Evolutionary conservation across 2,888 invertebrate genomes (phyloP), one percentile per base, ranked within the genome.

Genomic region (Anthrax anthrax): DNA sequence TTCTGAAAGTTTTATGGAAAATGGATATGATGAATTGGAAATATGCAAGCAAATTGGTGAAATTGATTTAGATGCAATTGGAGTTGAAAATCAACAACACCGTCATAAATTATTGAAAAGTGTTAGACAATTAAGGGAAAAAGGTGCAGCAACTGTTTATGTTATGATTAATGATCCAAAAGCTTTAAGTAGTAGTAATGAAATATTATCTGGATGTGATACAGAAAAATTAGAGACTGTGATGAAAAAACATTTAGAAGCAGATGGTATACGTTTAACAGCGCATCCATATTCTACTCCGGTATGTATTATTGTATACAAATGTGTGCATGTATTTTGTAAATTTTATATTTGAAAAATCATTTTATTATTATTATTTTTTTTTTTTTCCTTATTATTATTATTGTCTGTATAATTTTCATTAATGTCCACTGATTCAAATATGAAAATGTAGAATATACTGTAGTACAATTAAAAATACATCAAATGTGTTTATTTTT

Each of bases 1-100:
- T 70, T 82, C 89, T 55, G 88, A 91, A 67, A 85, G 89, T 62
- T 94, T 94, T 70, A 79, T 92, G 63, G 94, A 94, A 72, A 94
- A 94, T 68, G 94, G 92, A 54, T 94, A 94, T 71, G 92, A 94
- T 70, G 92, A 94, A 70, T 74, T 94, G 66, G 92, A 92, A 74
- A 91, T 92, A 64, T 94, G 92, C 72, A 92, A 92, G 70, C 91
- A 91, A 72, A 89, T 94, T 62, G 91, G 91, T 45, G 89, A 90
- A 68, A 89, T 90, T 51, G 94, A 94, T 71, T 72, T 94, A 67
- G 92, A 94, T 69, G 94, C 92, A 40, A 92, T 94, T 66, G 92
- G 91, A 34, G 92, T 94, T 49, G 78, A 86, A 55, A 87, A 86
- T 64, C 80, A 80, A 52, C 75, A 78, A 52, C 91, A 92, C 68